Percentiles rank a stretch among this genome's conserved stretches.
Evolutionary conservation across 2,888 invertebrate species (phyloP).

Genomic region (Caenorhabditis becei): DNA sequence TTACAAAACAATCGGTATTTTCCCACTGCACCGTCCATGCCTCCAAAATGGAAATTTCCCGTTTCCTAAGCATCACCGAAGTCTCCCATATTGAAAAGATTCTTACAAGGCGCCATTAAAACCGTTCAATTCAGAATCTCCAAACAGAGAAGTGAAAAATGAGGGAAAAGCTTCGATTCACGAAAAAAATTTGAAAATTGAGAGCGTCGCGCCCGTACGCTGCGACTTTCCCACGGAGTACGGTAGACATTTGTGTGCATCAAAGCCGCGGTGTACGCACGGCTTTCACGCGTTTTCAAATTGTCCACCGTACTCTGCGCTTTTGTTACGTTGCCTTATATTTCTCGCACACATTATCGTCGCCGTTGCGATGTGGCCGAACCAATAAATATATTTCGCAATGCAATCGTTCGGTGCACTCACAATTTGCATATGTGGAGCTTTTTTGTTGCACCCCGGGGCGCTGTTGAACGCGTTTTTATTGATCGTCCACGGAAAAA

Average conservation of each 20-base stretch:
- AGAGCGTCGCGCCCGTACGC: background rate
- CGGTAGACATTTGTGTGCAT: constrained; percentile 11
- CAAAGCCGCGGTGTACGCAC: background rate
- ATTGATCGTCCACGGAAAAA: background rate
- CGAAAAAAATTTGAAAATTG: background rate
- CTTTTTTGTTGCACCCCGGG: background rate
- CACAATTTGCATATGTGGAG: constrained; percentile 30
- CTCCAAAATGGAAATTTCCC: no score
- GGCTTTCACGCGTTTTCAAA: background rate
- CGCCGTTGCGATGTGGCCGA: background rate
- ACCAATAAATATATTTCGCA: constrained; percentile 36
- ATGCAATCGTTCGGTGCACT: background rate
- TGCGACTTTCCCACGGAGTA: background rate
- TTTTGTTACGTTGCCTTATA: constrained; percentile 33
- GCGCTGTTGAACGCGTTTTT: background rate
- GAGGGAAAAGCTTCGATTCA: background rate
- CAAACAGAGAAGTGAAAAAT: background rate
- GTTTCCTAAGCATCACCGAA: no score
- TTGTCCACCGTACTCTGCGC: constrained; percentile 14
- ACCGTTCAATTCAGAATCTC: no score
- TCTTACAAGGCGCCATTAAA: no score
- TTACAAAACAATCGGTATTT: no score
- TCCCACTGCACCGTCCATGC: no score
- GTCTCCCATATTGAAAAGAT: no score
- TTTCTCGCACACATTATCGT: constrained; percentile 18